A percentile compares a stretch with the other conserved stretches of the same genome.
Evolutionary conservation across 1,140 invertebrate species (phyloP).

Genomic region (Grapholita molesta): DNA sequence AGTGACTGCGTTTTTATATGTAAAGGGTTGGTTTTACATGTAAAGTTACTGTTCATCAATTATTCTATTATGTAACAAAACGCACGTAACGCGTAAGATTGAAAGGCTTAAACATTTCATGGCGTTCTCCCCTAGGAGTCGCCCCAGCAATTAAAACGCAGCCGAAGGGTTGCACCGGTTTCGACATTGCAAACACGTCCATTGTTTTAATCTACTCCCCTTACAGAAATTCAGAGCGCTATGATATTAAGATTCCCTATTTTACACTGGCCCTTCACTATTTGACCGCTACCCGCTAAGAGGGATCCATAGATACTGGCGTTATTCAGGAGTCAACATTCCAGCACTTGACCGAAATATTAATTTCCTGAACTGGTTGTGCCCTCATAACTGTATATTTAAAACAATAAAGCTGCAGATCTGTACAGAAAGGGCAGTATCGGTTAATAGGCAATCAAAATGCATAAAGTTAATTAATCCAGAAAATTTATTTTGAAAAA

Average conservation of each 20-base stretch:
- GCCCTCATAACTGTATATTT: conserved; percentile 40
- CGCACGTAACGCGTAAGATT: conserved; percentile 35
- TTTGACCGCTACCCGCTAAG: conserved; percentile 12
- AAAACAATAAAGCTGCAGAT: conserved; percentile 33
- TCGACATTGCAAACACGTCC: conserved; percentile 70
- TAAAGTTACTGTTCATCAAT: conserved; percentile 5
- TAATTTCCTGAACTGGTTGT: conserved; percentile 47
- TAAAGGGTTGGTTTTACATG: background rate
- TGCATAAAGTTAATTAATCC: background rate
- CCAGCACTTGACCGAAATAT: conserved; percentile 65
- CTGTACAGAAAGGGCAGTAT: background rate
- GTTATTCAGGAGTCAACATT: conserved; percentile 36
- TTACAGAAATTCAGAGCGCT: conserved; percentile 41
- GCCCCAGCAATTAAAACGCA: conserved; percentile 70
- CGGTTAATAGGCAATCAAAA: background rate
- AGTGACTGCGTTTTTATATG: background rate
- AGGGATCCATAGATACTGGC: conserved; percentile 35
- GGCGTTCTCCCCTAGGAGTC: conserved; percentile 31
- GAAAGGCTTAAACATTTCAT: conserved; percentile 49
- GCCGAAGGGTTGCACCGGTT: conserved; percentile 67
- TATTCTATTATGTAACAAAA: background rate
- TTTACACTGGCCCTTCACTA: conserved; percentile 34
- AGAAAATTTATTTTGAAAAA: background rate
- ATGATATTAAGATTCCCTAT: conserved; percentile 54
- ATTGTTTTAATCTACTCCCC: conserved; percentile 70